phyloP scores from a whole-genome alignment of 2,797 vertebrate genomes.

The Poeciliopsis infans region DNA sequence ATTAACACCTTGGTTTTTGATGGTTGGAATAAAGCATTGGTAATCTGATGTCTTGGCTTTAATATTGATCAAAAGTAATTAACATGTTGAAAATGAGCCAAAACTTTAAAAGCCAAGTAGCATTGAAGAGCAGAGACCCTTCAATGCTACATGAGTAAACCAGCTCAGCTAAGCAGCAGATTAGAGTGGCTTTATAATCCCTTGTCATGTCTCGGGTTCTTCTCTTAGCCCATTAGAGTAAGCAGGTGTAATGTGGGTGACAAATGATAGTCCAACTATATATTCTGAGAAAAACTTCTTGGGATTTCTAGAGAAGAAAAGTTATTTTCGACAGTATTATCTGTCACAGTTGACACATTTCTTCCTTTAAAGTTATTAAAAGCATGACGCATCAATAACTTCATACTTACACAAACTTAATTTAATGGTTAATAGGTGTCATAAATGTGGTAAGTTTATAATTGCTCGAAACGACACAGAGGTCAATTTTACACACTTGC shows the following conservation, averaged over 20 bases:
- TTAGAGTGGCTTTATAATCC: conserved; percentile 60
- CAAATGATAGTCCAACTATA: conserved; percentile 28
- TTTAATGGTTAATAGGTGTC: not conserved
- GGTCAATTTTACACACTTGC: not conserved
- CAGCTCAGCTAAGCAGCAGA: conserved; percentile 45
- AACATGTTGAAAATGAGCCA: conserved; percentile 7
- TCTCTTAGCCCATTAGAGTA: conserved; percentile 35
- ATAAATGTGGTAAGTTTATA: not conserved
- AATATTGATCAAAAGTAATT: not conserved
- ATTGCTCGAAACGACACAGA: not conserved
- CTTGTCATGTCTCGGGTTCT: conserved; percentile 49
- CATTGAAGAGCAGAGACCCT: not conserved
- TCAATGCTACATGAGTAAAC: conserved; percentile 13
- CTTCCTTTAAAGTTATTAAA: not conserved
- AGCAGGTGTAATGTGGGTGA: conserved; percentile 12
- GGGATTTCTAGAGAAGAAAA: not conserved
- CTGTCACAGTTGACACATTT: conserved; percentile 6
- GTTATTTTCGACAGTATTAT: not conserved
- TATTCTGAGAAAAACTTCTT: not conserved
- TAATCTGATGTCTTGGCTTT: not conserved
- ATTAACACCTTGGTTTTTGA: not conserved
- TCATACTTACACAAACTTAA: not conserved
- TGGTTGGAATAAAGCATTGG: not conserved
- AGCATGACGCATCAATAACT: not conserved
- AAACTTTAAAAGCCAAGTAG: conserved; percentile 9